Percentiles rank a stretch among this genome's conserved stretches.
These are phyloP conservation scores for Urophycis tenuis DNA, from an alignment of 2,797 vertebrate species.

Conservation along the genomic window DNA sequence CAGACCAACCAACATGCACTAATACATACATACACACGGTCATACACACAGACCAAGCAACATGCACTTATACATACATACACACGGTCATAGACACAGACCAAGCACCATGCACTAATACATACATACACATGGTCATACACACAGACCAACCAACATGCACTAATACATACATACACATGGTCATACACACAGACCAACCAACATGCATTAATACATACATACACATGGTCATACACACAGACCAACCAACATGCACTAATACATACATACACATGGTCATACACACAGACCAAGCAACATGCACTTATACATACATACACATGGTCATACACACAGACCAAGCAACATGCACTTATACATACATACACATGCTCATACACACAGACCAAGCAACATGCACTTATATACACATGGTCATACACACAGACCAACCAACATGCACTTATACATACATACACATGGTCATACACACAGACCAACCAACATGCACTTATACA, in stretches of 20 bases:
- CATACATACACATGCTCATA: conserved; percentile 59
- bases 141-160: conserved; percentile 75
- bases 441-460: conserved; percentile 75
- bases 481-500: conserved; percentile 70
- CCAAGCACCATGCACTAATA: too few relatives aligned
- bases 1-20: conserved; percentile 64
- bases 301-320: too few relatives aligned
- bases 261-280: too few relatives aligned
- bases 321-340: too few relatives aligned
- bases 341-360: conserved; percentile 71
- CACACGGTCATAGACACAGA: conserved; percentile 62
- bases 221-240: conserved; percentile 72
- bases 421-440: conserved; percentile 60
- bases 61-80: conserved; percentile 52
- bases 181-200: conserved; percentile 56
- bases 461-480: conserved; percentile 55
- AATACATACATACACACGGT: conserved; percentile 55
- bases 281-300: too few relatives aligned
- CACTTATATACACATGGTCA: too few relatives aligned
- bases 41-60: conserved; percentile 66
- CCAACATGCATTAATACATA: conserved; percentile 40
- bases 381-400: too few relatives aligned
- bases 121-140: conserved; percentile 66
- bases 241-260: conserved; percentile 76
- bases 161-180: conserved; percentile 72